Evolutionary conservation across 2,888 invertebrate species (phyloP).

Genomic region (Ommatoiulus sabulosus): DNA sequence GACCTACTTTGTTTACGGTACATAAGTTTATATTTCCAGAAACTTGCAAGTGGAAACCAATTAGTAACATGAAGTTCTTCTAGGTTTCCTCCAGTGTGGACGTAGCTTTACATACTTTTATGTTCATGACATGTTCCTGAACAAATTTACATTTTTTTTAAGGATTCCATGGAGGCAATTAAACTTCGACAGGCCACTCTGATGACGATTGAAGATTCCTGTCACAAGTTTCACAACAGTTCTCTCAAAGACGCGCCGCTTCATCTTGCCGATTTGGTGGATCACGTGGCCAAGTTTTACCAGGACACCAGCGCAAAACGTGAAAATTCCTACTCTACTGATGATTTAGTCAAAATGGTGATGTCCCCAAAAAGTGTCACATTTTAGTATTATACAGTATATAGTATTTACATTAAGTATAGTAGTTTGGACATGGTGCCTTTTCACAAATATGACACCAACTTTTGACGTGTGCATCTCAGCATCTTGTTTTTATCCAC

Average conservation of each 20-base stretch:
- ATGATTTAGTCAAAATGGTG: constrained; percentile 9
- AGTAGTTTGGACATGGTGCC: background rate
- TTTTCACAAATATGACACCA: too few relatives aligned
- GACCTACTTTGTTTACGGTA: too few relatives aligned
- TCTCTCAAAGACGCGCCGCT: background rate
- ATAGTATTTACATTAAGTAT: background rate
- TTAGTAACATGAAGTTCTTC: too few relatives aligned
- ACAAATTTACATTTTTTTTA: too few relatives aligned
- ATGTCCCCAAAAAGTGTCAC: background rate
- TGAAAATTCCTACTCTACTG: background rate
- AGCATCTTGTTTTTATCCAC: background rate
- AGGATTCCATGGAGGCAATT: constrained; percentile 3
- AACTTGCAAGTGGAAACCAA: too few relatives aligned
- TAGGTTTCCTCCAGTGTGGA: too few relatives aligned
- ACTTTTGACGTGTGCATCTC: too few relatives aligned
- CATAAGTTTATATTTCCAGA: too few relatives aligned
- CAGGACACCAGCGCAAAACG: background rate
- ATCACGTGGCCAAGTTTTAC: constrained; percentile 6
- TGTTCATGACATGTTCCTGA: too few relatives aligned
- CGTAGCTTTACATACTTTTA: too few relatives aligned
- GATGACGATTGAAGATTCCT: constrained; percentile 1
- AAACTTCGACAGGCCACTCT: constrained; percentile 13
- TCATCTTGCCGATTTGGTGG: background rate
- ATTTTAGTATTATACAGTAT: too few relatives aligned
- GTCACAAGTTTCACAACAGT: constrained; percentile 1